phyloP scores from a whole-genome alignment of 1,140 invertebrate genomes.

The Monochamus saltuarius region DNA sequence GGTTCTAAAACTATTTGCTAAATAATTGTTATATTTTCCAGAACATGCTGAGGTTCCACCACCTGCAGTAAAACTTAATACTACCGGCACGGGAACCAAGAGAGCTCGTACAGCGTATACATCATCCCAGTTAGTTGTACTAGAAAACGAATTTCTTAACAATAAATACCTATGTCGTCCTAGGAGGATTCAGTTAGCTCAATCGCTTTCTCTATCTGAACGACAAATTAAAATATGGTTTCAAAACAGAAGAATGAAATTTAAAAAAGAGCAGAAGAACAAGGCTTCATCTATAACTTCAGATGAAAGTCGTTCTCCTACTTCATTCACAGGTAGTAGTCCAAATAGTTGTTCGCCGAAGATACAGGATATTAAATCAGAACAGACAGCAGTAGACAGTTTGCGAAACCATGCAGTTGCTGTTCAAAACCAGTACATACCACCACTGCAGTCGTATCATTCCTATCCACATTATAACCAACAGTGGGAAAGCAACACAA shows the following conservation, averaged over 20 bases:
- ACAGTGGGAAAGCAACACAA: slow-evolving; percentile 2
- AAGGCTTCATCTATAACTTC: background rate
- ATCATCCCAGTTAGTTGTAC: slow-evolving; percentile 73
- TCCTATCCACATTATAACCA: background rate
- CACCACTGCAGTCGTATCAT: background rate
- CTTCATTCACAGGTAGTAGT: background rate
- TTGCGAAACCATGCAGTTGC: background rate
- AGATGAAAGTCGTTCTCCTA: background rate
- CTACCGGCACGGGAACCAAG: slow-evolving; percentile 25
- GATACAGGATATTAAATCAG: background rate
- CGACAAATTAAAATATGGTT: slow-evolving; percentile 92
- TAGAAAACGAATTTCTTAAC: slow-evolving; percentile 79
- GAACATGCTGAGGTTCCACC: background rate
- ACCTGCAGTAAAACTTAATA: background rate
- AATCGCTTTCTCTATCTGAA: slow-evolving; percentile 71
- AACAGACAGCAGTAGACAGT: background rate
- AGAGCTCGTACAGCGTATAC: slow-evolving; percentile 75
- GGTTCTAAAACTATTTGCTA: too few relatives aligned
- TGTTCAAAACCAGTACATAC: slow-evolving; percentile 1
- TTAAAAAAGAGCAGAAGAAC: slow-evolving; percentile 57
- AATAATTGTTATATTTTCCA: background rate
- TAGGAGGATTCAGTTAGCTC: slow-evolving; percentile 76
- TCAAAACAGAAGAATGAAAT: slow-evolving; percentile 67
- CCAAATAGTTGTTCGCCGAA: background rate
- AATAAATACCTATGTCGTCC: slow-evolving; percentile 79